Percentiles rank a stretch among this genome's conserved stretches.
Conservation (phyloP, 2,888 invertebrate genomes). For the Amphipoea lucens region DNA sequence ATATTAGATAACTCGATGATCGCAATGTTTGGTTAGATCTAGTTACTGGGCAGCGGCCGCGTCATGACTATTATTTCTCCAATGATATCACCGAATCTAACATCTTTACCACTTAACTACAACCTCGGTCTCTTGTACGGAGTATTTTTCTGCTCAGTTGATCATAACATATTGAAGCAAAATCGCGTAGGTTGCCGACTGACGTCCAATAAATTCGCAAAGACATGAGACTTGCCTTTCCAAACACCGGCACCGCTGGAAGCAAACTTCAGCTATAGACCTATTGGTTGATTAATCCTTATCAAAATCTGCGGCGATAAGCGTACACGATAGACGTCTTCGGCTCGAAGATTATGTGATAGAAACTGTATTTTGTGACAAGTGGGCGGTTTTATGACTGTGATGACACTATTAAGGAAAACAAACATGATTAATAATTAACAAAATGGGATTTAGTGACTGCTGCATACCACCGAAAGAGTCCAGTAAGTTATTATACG, state of each 20-base stretch:
- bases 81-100: slow-evolving; percentile 66
- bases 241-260: slow-evolving; percentile 14
- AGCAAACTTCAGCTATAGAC: slow-evolving; percentile 12
- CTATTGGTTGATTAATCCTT: slow-evolving; percentile 56
- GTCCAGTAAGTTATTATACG: slow-evolving; percentile 80
- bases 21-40: slow-evolving; percentile 33
- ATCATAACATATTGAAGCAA: slow-evolving; percentile 18
- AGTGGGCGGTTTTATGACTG: slow-evolving; percentile 27
- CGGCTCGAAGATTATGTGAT: slow-evolving; percentile 23
- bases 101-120: slow-evolving; percentile 40
- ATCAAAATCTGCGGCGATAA: slow-evolving; percentile 61
- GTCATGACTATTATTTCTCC: slow-evolving; percentile 64
- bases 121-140: slow-evolving; percentile 20
- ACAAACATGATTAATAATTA: slow-evolving; percentile 50
- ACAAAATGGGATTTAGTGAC: slow-evolving; percentile 82
- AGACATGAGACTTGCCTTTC: slow-evolving; percentile 26
- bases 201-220: slow-evolving; percentile 14
- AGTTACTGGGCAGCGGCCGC: slow-evolving; percentile 51
- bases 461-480: slow-evolving; percentile 82
- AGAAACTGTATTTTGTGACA: slow-evolving; percentile 27
- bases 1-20: slow-evolving; percentile 27
- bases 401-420: slow-evolving; percentile 39
- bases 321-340: slow-evolving; percentile 36
- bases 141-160: slow-evolving; percentile 30
- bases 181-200: slow-evolving; percentile 45